Evolutionary conservation across 37 sponge, comb jelly and placozoan species (phyloP), one percentile per base, ranked within the genome.

Genomic region (Diacarnus erythraeanus): DNA sequence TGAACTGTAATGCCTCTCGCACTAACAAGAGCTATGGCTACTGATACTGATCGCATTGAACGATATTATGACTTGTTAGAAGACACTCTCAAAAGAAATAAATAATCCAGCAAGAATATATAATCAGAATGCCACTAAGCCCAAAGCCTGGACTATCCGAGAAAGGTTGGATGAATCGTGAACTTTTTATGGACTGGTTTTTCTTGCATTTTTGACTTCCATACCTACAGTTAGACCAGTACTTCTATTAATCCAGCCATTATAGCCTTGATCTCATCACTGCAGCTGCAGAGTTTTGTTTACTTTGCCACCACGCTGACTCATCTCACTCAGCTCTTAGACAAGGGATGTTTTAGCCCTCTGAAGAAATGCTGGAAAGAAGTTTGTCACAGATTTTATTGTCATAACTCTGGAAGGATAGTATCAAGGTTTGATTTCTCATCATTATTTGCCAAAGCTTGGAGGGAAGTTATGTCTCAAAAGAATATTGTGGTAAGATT

Each of bases 321-420:
- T 12, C 93, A 92, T 42, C 18, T 88, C 1, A 57, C 71, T 27
- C 93, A 92, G 60, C 93, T 89, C 3, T 72, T 92, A 5, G 93
- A 92, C 59, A 78, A 76, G 21, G 69, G 82, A 0, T 20, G 33
- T 23, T 92, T 92, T 76, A 72, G 76, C 1, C 72, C 82, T 3
- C 63, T 92, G n/a, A n/a, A n/a, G n/a, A n/a, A n/a, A 0, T 29
- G 18, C 30, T 91, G 91, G 91, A 2, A 47, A 25, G 0, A 72
- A 26, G 80, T 61, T n/a, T 86, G 87, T 35, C 79, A 77, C 0
- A 1, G 69, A 4, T 91, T 51, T 42, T 29, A 35, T 0, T 26
- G 18, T 1, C 60, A 59, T 5, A 81, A 86, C 37, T 80, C 87
- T 0, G 78, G 78, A 10, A 86, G 73, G 25, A 70, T 81, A 0